phyloP scores from a whole-genome alignment of 1,140 invertebrate genomes.

The Nasonia giraulti region DNA sequence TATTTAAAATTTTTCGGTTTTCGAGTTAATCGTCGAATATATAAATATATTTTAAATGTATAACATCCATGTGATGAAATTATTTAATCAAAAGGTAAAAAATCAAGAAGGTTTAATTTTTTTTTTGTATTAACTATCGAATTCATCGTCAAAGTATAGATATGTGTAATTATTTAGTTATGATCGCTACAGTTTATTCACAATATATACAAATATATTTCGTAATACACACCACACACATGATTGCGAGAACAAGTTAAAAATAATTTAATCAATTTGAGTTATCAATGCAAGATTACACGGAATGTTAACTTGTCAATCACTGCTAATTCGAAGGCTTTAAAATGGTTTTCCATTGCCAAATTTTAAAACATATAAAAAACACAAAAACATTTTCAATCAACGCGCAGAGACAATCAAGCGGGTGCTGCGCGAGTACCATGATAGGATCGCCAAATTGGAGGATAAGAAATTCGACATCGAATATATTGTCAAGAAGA shows the following conservation, averaged over 20 bases:
- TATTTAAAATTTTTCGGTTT: no score
- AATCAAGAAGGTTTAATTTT: no score
- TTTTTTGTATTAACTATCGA: no score
- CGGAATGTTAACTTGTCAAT: not conserved
- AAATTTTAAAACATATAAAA: constrained; percentile 26
- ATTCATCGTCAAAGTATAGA: no score
- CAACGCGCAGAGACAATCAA: constrained; percentile 77
- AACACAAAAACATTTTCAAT: constrained; percentile 26
- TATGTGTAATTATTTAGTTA: no score
- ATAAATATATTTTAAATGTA: no score
- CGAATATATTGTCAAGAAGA: constrained; percentile 97
- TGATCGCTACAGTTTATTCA: no score
- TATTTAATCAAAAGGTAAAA: no score
- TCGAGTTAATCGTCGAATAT: no score
- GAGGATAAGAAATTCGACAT: constrained; percentile 98
- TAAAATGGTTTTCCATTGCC: not conserved
- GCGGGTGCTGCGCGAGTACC: constrained; percentile 89
- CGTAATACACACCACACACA: not conserved
- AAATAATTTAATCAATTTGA: no score
- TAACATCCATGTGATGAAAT: no score
- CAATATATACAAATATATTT: not conserved
- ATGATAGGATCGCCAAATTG: constrained; percentile 89
- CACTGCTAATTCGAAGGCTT: not conserved
- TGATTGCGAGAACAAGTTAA: not conserved
- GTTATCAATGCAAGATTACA: no score